Evolutionary conservation across 2,113 vertebrate species (phyloP), one percentile per base, ranked within the genome.

Genomic region (Oreocharis arfaki): DNA sequence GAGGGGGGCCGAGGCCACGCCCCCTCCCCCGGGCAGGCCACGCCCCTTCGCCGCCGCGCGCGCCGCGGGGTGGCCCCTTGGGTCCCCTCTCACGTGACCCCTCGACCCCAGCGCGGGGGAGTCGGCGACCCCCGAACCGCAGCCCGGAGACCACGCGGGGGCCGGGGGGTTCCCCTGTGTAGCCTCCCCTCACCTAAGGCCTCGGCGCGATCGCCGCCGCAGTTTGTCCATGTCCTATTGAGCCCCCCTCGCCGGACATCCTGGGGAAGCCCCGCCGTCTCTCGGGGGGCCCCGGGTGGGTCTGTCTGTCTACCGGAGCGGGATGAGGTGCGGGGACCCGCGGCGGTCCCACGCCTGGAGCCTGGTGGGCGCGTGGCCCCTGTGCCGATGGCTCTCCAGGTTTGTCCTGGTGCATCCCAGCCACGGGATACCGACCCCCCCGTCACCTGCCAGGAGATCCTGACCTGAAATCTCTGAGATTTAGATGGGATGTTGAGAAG

Each of bases 391-490:
- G 11, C 57, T 53, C 16, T 16, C 33, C 32, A 7, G 7, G 2
- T 22, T n/a, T 32, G 22, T 44, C 67, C 35, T 27, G 13, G 17
- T 61, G 44, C 21, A 4, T 27, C 35, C 52, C 21, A 32, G 22
- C 11, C 33, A 3, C 23, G 80, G 41, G 28, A 28, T 56, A 24
- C 20, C 1, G 23, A 44, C 7, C 14, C 16, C 20, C 1, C 18
- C 0, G 1, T 42, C 49, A 7, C 32, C 27, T 1, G 4, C 47
- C 4, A 2, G 3, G 39, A 7, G 46, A 22, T 37, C 33, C 46
- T 59, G 13, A 39, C 24, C n/a, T 47, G 47, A 47, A 39, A 30
- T 47, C 10, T 33, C 46, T 89, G 53, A 53, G 61, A 18, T 68
- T 61, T 61, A 27, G n/a, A 18, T 27, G 26, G 28, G 14, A 55